A percentile compares a stretch with the other conserved stretches of the same genome.
Conservation (phyloP, 2,797 vertebrate species). For the Carcharodon carcharias region DNA sequence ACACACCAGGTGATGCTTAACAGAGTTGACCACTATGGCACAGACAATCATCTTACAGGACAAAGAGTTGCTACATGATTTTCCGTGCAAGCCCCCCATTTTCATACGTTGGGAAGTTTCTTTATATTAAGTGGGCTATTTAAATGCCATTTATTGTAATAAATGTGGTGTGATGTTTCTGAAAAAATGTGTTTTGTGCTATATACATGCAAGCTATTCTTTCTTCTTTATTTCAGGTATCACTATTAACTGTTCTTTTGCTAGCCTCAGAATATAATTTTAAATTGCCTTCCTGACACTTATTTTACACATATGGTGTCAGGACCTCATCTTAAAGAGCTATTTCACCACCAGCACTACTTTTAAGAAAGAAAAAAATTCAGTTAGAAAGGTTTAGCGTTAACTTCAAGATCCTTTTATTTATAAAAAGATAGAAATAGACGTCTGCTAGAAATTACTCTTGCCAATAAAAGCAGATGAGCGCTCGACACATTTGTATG, state of each 20-base stretch:
- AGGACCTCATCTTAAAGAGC: background rate
- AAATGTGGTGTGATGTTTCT: background rate
- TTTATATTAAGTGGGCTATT: background rate
- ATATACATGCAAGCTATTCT: background rate
- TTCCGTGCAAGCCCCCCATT: background rate
- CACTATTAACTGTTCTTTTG: background rate
- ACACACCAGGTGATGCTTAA: background rate
- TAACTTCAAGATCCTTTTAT: background rate
- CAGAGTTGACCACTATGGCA: background rate
- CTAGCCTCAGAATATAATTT: constrained; percentile 11
- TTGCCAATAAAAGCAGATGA: background rate
- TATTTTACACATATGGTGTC: background rate
- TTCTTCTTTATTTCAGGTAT: background rate
- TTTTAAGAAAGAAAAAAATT: background rate
- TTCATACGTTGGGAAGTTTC: background rate
- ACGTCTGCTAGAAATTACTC: background rate
- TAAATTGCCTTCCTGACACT: background rate
- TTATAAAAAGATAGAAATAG: background rate
- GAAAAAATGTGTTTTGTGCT: background rate
- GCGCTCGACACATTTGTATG: background rate
- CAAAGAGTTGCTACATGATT: too few species aligned
- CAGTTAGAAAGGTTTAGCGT: background rate
- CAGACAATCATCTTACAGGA: too few species aligned
- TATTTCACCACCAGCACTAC: background rate
- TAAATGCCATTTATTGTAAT: background rate